phyloP scores from a whole-genome alignment of 1,140 invertebrate species.

The Apocrypta bakeri region DNA sequence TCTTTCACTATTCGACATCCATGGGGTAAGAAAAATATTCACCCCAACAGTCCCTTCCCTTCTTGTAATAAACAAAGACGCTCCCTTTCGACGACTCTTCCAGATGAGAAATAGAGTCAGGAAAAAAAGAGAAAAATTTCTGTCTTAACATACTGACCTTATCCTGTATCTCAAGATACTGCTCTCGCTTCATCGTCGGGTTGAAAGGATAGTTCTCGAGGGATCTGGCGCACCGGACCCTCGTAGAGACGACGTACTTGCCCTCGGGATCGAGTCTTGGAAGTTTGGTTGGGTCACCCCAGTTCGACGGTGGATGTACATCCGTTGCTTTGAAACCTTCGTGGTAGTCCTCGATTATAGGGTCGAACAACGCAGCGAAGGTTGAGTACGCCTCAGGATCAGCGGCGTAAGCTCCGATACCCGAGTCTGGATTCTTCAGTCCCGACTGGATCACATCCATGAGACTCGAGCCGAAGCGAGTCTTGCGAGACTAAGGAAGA shows the following conservation, averaged over 20 bases:
- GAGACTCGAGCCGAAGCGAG: conserved; percentile 76
- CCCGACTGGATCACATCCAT: conserved; percentile 83
- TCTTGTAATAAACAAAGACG: background rate
- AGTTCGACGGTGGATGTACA: conserved; percentile 80
- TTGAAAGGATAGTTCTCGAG: conserved; percentile 85
- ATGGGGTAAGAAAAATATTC: background rate
- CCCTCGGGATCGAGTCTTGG: conserved; percentile 83
- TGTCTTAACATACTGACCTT: conserved; percentile 64
- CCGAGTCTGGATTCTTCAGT: conserved; percentile 78
- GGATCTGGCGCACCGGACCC: conserved; percentile 83
- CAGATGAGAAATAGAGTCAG: too few species aligned
- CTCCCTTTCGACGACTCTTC: too few species aligned
- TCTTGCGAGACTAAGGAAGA: conserved; percentile 71
- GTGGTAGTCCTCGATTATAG: conserved; percentile 87
- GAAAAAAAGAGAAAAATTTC: background rate
- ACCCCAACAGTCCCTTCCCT: background rate
- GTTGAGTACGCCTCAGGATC: conserved; percentile 83
- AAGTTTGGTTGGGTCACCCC: conserved; percentile 80
- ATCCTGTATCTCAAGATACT: conserved; percentile 79
- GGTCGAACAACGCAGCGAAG: conserved; percentile 83
- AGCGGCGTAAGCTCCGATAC: conserved; percentile 83
- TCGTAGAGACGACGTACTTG: conserved; percentile 83
- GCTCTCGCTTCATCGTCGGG: conserved; percentile 80
- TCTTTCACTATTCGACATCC: too few species aligned
- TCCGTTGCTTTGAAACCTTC: conserved; percentile 77